Conservation (phyloP, 1,140 invertebrate genomes). For the Rhizoglyphus robini region DNA sequence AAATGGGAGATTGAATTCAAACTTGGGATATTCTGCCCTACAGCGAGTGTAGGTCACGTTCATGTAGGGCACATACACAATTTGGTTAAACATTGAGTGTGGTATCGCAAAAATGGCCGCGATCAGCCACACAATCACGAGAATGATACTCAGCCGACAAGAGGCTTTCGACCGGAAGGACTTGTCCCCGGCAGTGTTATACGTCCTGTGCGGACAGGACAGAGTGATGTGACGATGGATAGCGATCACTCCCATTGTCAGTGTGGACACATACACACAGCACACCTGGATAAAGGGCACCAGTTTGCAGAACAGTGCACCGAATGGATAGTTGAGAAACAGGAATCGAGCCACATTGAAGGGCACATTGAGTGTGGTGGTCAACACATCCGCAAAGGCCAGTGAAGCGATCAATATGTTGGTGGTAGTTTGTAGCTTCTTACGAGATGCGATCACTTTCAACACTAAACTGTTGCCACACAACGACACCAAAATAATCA, state of each 20-base stretch:
- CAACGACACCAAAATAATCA: conserved; percentile 33
- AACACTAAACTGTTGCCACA: conserved; percentile 32
- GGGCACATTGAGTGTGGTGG: conserved; percentile 70
- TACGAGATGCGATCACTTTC: conserved; percentile 30
- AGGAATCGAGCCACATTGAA: conserved; percentile 40
- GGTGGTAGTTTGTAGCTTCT: conserved; percentile 47
- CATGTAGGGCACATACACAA: conserved; percentile 18
- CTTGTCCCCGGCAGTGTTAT: too few relatives aligned
- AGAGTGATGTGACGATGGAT: conserved; percentile 39
- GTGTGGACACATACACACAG: conserved; percentile 38
- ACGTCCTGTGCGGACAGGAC: too few relatives aligned
- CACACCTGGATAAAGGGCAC: conserved; percentile 37
- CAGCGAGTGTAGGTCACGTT: conserved; percentile 32
- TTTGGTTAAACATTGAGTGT: conserved; percentile 37
- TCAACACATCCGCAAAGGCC: conserved; percentile 65
- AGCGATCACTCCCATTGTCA: conserved; percentile 42
- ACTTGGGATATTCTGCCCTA: conserved; percentile 33
- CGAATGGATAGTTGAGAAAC: conserved; percentile 37
- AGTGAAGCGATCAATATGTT: conserved; percentile 76
- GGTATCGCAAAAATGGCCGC: conserved; percentile 38
- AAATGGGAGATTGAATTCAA: conserved; percentile 29
- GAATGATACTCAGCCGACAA: conserved; percentile 30
- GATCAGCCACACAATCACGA: conserved; percentile 38
- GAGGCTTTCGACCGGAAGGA: background rate
- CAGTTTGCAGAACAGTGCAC: conserved; percentile 36